Conservation (phyloP, 2,888 invertebrate species). For the Tenthredo distinguenda region DNA sequence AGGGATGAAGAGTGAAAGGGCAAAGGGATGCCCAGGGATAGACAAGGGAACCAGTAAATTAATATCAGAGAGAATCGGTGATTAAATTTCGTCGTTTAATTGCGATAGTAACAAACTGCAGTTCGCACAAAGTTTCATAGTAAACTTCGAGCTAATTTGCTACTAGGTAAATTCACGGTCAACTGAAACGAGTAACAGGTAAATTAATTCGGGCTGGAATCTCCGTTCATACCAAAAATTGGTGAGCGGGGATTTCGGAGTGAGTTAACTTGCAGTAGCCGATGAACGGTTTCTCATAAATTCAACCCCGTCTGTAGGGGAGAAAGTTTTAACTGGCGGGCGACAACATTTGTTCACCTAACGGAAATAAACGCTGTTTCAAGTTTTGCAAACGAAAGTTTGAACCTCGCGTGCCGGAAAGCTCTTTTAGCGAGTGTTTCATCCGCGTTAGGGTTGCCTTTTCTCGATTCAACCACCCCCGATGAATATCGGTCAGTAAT, state of each 20-base stretch:
- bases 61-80: not conserved
- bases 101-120: not conserved
- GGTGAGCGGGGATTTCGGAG: not conserved
- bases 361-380: not conserved
- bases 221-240: not conserved
- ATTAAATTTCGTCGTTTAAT: conserved; percentile 4
- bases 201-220: not conserved
- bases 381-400: conserved; percentile 16
- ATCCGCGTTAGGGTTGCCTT: not conserved
- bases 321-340: conserved; percentile 21
- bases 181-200: not conserved
- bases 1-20: not conserved
- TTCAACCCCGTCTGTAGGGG: not conserved
- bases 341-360: conserved; percentile 31
- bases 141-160: not conserved
- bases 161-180: not conserved
- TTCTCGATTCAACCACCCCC: not conserved
- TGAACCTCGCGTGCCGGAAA: conserved; percentile 18
- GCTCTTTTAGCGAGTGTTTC: not conserved
- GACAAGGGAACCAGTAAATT: not conserved
- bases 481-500: conserved; percentile 33
- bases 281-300: conserved; percentile 17
- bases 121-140: not conserved
- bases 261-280: not conserved
- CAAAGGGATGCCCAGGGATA: conserved; percentile 4